Conservation (phyloP, 2,888 invertebrate species). For the Eulithis testata region DNA sequence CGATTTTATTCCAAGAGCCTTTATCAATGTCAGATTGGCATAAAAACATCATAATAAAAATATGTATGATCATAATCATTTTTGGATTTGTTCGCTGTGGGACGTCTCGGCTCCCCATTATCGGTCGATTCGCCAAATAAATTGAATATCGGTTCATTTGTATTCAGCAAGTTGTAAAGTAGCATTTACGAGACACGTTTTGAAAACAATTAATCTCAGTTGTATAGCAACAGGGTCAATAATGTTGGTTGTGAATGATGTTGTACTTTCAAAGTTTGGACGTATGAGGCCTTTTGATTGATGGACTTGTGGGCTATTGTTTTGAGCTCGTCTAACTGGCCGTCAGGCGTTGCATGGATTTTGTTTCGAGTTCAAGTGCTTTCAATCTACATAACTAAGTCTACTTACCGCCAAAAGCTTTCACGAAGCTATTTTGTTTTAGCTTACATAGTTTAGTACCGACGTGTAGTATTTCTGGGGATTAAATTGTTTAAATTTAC, state of each 20-base stretch:
- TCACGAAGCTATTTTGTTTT: no score
- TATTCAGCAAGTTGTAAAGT: slow-evolving; percentile 35
- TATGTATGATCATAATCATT: slow-evolving; percentile 47
- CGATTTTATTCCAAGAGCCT: slow-evolving; percentile 44
- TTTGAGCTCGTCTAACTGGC: slow-evolving; percentile 21
- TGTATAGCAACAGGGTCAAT: slow-evolving; percentile 20
- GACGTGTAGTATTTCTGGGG: no score
- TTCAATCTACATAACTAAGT: neutral
- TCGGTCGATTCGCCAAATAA: slow-evolving; percentile 30
- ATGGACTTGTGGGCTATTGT: slow-evolving; percentile 43
- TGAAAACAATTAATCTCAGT: slow-evolving; percentile 29
- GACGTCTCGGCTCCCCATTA: slow-evolving; percentile 36
- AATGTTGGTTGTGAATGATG: slow-evolving; percentile 54
- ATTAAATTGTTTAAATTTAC: no score
- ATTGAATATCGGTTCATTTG: slow-evolving; percentile 32
- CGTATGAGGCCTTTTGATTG: slow-evolving; percentile 64
- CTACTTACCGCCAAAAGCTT: neutral
- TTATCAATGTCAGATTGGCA: slow-evolving; percentile 49
- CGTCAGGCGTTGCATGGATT: slow-evolving; percentile 4
- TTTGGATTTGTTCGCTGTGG: slow-evolving; percentile 38
- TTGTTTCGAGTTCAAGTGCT: neutral
- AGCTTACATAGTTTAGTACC: no score
- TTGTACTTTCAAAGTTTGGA: slow-evolving; percentile 58
- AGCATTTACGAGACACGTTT: slow-evolving; percentile 26
- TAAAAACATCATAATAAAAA: slow-evolving; percentile 55